Conservation (phyloP, 2,113 vertebrate species). For the Oryzias woworae region DNA sequence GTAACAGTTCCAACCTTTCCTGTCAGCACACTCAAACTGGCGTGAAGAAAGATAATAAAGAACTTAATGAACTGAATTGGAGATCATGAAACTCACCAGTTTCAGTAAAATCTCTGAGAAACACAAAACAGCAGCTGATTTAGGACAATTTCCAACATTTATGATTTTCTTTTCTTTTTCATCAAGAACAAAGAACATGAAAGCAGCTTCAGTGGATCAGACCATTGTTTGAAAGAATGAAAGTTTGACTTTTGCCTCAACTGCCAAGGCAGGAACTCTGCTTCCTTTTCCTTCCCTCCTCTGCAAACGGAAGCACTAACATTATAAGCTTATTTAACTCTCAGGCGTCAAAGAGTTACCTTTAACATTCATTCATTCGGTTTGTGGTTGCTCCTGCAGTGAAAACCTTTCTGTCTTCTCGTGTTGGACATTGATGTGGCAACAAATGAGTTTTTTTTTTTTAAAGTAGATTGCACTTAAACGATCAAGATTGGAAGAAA, state of each 20-base stretch:
- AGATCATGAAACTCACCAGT: slow-evolving; percentile 18
- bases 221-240: slow-evolving; percentile 51
- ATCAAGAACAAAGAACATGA: slow-evolving; percentile 25
- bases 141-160: slow-evolving; percentile 18
- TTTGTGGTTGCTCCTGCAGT: slow-evolving; percentile 16
- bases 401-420: slow-evolving; percentile 20
- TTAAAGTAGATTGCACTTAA: slow-evolving; percentile 6
- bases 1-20: slow-evolving; percentile 95
- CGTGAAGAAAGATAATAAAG: slow-evolving; percentile 65
- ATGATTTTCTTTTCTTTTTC: slow-evolving; percentile 28
- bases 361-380: slow-evolving; percentile 31
- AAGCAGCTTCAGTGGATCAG: slow-evolving; percentile 31
- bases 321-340: slow-evolving; percentile 66
- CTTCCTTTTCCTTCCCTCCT: slow-evolving; percentile 22
- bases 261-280: slow-evolving; percentile 39
- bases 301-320: slow-evolving; percentile 65
- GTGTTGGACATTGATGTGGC: slow-evolving; percentile 13
- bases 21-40: slow-evolving; percentile 93
- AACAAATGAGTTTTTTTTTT: slow-evolving; percentile 8
- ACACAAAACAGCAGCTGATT: slow-evolving; percentile 7
- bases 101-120: slow-evolving; percentile 28
- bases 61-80: slow-evolving; percentile 3
- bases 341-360: slow-evolving; percentile 65
- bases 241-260: slow-evolving; percentile 46
- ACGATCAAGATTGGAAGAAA: too few species aligned